Evolutionary conservation across 2,113 vertebrate species (phyloP).

Genomic region (Platycercus adscitus): DNA sequence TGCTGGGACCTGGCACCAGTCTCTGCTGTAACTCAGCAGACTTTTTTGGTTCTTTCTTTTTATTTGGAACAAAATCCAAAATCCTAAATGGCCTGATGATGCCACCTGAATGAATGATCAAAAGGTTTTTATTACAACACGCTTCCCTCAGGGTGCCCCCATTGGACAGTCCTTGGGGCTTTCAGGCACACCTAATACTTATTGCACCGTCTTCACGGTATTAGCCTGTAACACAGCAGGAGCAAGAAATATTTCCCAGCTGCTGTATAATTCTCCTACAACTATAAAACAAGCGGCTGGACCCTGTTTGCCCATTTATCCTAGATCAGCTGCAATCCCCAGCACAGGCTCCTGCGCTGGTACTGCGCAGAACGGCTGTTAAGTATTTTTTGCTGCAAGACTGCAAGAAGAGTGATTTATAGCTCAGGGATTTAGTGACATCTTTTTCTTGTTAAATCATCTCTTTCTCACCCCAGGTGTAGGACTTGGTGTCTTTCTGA

Average conservation of each 20-base stretch:
- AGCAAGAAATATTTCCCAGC: background rate
- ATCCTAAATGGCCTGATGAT: background rate
- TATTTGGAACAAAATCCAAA: background rate
- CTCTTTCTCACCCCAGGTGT: background rate
- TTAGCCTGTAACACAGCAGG: background rate
- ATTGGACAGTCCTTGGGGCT: background rate
- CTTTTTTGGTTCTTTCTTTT: background rate
- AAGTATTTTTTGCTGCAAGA: background rate
- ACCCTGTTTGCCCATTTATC: background rate
- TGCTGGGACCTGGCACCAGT: background rate
- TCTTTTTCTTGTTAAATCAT: constrained; percentile 37
- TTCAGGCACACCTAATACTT: accelerated
- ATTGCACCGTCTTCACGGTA: accelerated
- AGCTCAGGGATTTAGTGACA: constrained; percentile 22
- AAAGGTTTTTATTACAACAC: background rate
- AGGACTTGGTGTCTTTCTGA: background rate
- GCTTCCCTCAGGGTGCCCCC: background rate
- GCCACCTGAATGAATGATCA: background rate
- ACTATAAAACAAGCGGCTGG: background rate
- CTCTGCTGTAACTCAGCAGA: background rate
- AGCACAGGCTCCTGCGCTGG: accelerated
- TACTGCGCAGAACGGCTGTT: background rate
- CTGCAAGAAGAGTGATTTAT: constrained; percentile 21
- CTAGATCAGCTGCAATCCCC: background rate
- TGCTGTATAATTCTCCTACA: background rate